Evolutionary conservation across 2,113 vertebrate genomes (phyloP), one percentile per base, ranked within the genome.

Genomic region (Orcinus orca): DNA sequence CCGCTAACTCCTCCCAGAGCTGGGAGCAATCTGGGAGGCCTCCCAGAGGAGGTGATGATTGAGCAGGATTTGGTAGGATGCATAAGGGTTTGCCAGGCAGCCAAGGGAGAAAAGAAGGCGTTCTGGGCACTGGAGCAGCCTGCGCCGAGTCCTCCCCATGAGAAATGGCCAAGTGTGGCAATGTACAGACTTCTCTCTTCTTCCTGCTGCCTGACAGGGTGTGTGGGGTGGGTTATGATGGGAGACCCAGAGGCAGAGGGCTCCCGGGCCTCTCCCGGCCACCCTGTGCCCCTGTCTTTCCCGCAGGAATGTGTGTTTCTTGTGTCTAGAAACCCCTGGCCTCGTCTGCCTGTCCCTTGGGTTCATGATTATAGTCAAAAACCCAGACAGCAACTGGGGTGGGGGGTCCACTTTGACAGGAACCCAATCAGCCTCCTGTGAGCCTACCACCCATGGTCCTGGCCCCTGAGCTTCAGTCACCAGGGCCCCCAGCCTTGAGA

Each of bases 141-240:
- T 13, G 33, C 12, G 67, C n/a, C 10, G 12, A 50, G 23, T 44
- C 60, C 31, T 65, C 15, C 15, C 2, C 14, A 0, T 2, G 21
- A 50, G 44, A 20, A 6, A 21, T 3, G 38, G 44, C 73, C 0
- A 0, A 14, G 23, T 14, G 44, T 17, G 12, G 73, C 5, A 44
- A 31, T 3, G 23, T 18, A 10, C 3, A 0, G 71, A 20, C 14
- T 5, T 33, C 44, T 50, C 15, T 25, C 18, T 67, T 14, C n/a
- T 38, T 3, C 47, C 21, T 15, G 77, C 53, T 9, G 33, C 63
- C n/a, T 33, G n/a, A 8, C 33, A 1, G 0, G 74, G 62, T 11
- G 9, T 25, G 26, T 2, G 33, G 25, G 7, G 18, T 6, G 47
- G 63, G 18, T 1, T 1, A 26, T 7, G 18, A 12, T 10, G 12